Evolutionary conservation across 1,140 invertebrate genomes (phyloP).

Genomic region (Drosophila repleta): DNA sequence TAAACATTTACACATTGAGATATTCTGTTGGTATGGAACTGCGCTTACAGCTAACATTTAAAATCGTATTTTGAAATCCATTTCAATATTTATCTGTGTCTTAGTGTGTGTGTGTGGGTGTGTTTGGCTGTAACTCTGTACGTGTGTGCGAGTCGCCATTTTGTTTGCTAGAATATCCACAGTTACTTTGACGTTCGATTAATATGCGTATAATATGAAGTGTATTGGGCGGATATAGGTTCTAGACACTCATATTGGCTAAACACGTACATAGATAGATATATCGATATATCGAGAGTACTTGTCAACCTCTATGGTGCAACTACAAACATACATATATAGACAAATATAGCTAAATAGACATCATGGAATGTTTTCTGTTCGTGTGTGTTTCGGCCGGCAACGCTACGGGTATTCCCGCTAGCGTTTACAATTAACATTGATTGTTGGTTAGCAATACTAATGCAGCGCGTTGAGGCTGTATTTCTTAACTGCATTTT

Average conservation of each 20-base stretch:
- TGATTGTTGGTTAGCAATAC: constrained; percentile 5
- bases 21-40: constrained; percentile 17
- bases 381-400: no score
- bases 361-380: no score
- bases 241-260: background rate
- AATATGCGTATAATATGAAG: background rate
- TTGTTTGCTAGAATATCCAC: constrained; percentile 11
- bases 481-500: constrained; percentile 6
- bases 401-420: background rate
- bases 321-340: background rate
- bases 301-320: background rate
- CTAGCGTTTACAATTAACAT: constrained; percentile 11
- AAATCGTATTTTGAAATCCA: constrained; percentile 19
- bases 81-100: background rate
- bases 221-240: constrained; percentile 9
- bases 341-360: background rate
- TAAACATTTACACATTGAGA: constrained; percentile 37
- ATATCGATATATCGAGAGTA: background rate
- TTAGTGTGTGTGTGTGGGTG: background rate
- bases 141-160: background rate
- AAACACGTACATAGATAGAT: no score
- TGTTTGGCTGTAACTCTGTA: background rate
- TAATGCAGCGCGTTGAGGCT: background rate
- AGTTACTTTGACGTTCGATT: background rate
- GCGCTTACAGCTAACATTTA: constrained; percentile 38